Conservation (phyloP, 2,888 invertebrate genomes). For the Ecdyonurus torrentis region DNA sequence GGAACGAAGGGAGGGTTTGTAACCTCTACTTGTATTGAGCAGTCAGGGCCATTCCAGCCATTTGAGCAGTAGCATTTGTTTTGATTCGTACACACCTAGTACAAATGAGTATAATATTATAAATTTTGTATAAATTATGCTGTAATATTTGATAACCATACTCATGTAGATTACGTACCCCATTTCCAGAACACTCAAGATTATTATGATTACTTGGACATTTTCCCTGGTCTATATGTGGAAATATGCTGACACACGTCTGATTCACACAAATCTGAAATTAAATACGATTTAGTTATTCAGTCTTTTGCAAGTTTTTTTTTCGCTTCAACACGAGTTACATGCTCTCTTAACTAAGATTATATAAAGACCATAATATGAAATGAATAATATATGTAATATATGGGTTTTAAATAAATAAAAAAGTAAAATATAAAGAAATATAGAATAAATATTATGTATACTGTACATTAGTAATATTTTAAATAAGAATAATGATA, state of each 20-base stretch:
- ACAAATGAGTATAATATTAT: background rate
- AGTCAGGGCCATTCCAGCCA: constrained; percentile 79
- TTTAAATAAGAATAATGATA: background rate
- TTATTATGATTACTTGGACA: constrained; percentile 83
- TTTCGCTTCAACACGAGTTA: no score
- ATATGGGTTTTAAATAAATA: no score
- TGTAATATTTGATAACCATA: no score
- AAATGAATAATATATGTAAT: no score
- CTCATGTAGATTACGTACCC: constrained; percentile 50
- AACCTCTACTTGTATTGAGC: constrained; percentile 57
- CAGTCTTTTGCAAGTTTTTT: no score
- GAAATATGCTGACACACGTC: constrained; percentile 73
- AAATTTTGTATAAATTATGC: no score
- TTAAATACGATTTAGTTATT: constrained; percentile 10
- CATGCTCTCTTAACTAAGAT: no score
- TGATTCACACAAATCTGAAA: constrained; percentile 75
- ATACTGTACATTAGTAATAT: background rate
- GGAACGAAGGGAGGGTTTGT: constrained; percentile 14
- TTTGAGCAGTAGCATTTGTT: constrained; percentile 82
- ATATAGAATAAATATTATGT: background rate
- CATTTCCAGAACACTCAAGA: constrained; percentile 84
- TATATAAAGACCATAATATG: no score
- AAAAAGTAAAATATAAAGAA: no score
- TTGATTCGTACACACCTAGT: constrained; percentile 76
- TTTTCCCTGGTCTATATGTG: constrained; percentile 66